A percentile compares a stretch with the other conserved stretches of the same genome.
Conservation (phyloP, 2,113 vertebrate genomes). For the Cyphomyrus discorhynchus region DNA sequence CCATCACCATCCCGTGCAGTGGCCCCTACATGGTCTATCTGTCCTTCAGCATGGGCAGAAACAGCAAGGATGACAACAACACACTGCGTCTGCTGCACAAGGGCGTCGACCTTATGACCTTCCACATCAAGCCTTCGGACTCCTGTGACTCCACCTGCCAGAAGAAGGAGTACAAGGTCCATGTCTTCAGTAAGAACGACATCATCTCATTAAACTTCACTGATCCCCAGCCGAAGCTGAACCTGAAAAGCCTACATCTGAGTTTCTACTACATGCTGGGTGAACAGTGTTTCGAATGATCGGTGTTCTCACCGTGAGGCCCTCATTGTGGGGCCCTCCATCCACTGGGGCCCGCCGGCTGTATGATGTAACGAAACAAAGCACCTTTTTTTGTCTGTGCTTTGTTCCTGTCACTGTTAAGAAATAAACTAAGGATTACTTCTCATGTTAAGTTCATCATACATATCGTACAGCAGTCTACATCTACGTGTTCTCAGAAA, state of each 20-base stretch:
- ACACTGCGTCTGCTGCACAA: conserved; percentile 17
- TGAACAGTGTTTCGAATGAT: conserved; percentile 4
- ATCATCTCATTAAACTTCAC: conserved; percentile 12
- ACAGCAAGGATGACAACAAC: rapidly evolving
- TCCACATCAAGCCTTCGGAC: not conserved
- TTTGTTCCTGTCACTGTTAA: not conserved
- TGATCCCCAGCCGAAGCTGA: rapidly evolving
- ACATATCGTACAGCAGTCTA: not conserved
- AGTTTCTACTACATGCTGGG: conserved; percentile 38
- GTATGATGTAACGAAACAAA: not conserved
- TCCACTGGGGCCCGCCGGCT: not conserved
- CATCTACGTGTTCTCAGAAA: conserved; percentile 1
- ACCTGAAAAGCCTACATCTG: conserved; percentile 10
- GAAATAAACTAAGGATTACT: not conserved
- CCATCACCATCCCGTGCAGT: not conserved
- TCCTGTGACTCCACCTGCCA: not conserved
- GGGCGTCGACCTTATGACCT: not conserved
- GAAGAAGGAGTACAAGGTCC: conserved; percentile 10
- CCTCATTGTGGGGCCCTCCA: not conserved
- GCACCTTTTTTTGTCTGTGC: not conserved
- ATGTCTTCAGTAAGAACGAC: conserved; percentile 19
- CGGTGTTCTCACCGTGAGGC: not conserved
- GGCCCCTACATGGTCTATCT: conserved; percentile 38
- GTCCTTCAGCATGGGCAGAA: not conserved
- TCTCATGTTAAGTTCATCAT: not conserved